Conservation (phyloP, 1,140 invertebrate species). For the Heliconius eleuchia region DNA sequence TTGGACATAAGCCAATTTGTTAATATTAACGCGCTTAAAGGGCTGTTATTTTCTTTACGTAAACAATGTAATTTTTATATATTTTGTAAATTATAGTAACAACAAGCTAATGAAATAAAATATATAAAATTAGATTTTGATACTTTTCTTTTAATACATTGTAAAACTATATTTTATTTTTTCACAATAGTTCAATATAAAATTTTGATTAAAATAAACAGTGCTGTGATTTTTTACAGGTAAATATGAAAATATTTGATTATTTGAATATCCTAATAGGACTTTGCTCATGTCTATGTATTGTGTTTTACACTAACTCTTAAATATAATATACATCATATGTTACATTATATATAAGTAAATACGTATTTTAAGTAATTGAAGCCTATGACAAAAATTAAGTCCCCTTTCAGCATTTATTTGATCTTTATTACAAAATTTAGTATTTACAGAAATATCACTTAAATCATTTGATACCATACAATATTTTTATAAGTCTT, state of each 20-base stretch:
- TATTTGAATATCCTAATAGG: neutral
- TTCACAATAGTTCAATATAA: too few relatives aligned
- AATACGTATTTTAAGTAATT: neutral
- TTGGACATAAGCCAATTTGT: constrained; percentile 54
- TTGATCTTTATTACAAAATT: neutral
- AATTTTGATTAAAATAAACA: neutral
- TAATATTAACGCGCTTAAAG: constrained; percentile 22
- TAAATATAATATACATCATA: neutral
- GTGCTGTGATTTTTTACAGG: too few relatives aligned
- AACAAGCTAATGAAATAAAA: too few relatives aligned
- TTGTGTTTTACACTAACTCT: neutral
- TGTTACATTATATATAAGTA: neutral
- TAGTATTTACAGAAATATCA: neutral
- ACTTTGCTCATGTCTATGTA: neutral
- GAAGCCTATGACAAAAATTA: neutral
- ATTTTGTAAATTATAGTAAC: neutral
- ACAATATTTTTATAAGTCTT: neutral
- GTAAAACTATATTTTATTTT: too few relatives aligned
- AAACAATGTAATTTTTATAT: neutral
- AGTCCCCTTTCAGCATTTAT: neutral
- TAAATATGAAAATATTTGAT: neutral
- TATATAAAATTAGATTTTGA: too few relatives aligned
- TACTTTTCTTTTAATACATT: too few relatives aligned
- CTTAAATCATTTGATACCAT: neutral
- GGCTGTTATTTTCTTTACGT: constrained; percentile 15